Percentiles rank a stretch among this genome's conserved stretches.
phyloP scores from a whole-genome alignment of 2,888 invertebrate species.

The Pseudeuparius sepicola region DNA sequence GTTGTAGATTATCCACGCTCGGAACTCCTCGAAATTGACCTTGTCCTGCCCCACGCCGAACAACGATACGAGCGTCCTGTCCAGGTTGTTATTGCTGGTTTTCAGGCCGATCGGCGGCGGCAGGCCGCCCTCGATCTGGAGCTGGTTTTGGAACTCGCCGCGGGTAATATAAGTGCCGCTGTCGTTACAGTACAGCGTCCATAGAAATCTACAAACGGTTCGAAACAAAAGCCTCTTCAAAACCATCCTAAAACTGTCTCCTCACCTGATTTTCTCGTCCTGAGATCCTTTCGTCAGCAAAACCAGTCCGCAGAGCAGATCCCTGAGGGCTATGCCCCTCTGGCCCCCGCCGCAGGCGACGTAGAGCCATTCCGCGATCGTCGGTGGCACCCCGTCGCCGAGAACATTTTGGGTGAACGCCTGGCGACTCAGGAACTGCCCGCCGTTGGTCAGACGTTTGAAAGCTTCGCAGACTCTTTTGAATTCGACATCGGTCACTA shows the following conservation, averaged over 20 bases:
- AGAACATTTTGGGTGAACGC: constrained; percentile 77
- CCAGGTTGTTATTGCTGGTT: constrained; percentile 33
- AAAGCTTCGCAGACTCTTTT: constrained; percentile 81
- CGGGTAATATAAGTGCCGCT: constrained; percentile 62
- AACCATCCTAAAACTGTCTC: no score
- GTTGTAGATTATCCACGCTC: constrained; percentile 66
- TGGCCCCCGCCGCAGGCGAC: constrained; percentile 75
- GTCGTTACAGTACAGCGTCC: constrained; percentile 79
- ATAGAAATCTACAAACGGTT: constrained; percentile 66
- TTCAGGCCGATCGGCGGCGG: constrained; percentile 25
- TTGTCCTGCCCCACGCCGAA: constrained; percentile 42
- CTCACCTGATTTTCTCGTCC: constrained; percentile 74
- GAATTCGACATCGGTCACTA: constrained; percentile 76
- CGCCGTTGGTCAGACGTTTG: constrained; percentile 69
- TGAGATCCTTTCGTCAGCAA: constrained; percentile 74
- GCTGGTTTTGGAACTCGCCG: constrained; percentile 58
- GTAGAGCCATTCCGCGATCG: constrained; percentile 75
- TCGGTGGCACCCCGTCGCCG: constrained; percentile 74
- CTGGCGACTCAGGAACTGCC: constrained; percentile 57
- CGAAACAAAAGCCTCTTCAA: no score
- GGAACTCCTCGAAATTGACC: constrained; percentile 64
- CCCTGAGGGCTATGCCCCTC: constrained; percentile 73
- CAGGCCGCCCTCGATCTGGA: constrained; percentile 45
- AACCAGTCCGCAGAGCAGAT: constrained; percentile 76
- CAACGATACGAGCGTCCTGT: constrained; percentile 36